Base-by-base conservation (phyloP, 2,797 vertebrate genomes). In the Rhodeus uyekii region DNA sequence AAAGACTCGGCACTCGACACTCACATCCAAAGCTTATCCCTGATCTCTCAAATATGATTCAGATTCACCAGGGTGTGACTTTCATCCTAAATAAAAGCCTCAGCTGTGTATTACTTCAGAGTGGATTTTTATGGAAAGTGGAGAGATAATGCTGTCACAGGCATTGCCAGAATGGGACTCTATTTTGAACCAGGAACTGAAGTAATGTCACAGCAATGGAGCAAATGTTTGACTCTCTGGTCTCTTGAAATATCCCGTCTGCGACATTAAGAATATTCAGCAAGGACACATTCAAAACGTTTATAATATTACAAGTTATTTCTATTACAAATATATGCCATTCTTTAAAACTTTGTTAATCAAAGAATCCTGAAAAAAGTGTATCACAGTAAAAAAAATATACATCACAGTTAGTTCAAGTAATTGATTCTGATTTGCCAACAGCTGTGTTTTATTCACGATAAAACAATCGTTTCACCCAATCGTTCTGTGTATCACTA, bases 11-110 rank as follows among this genome's bases (percentile, higher is more conserved):
- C 61, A 44, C 61, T 75, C 18, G 27, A 64, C 36, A 29, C 71
- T 63, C 68, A 68, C 58, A 46, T 44, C 39, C 32, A 36, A 76
- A 67, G 38, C 69, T 82, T 82, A 48, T 75, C 65, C 78, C 64
- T 80, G 83, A 83, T 85, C 83, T 81, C 80, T 80, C 50, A 34
- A 46, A 78, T 74, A 69, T 69, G 72, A 71, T 79, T 81, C 63
- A 34, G 86, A 88, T 32, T 86, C 73, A 85, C 75, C 53, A 5
- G 75, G 22, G 82, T 85, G 50, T 83, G 73, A 68, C 84, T 82
- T 29, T 64, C 36, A 50, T 73, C 76, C 76, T 83, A 83, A 86
- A 90, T 83, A 61, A 86, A 87, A 69, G 64, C 46, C 46, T n/a
- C 22, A 76, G 61, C 73, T 80, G 60, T 80, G 80, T 55, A 64